phyloP scores from a whole-genome alignment of 2,888 invertebrate species.

The Orchesellides sinensis region DNA sequence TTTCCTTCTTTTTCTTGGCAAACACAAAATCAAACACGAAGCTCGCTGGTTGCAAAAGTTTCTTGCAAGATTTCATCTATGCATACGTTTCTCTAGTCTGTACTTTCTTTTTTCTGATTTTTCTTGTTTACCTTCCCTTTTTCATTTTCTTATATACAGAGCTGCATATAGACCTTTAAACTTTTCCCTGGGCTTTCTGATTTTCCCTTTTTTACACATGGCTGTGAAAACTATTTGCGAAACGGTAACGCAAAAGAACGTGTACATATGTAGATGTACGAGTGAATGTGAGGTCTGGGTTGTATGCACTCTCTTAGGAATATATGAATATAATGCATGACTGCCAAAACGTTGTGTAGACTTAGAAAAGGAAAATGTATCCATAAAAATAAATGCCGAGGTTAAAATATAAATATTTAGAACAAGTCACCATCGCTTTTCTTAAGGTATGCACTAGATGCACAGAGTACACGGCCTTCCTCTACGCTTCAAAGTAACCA shows the following conservation, averaged over 20 bases:
- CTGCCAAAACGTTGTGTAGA: conserved; percentile 20
- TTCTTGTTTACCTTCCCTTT: conserved; percentile 5
- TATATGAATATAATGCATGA: conserved; percentile 9
- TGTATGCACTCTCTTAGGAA: background rate
- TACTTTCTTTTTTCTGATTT: background rate
- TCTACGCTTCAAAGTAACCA: background rate
- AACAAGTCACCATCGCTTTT: conserved; percentile 18
- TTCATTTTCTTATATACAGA: background rate
- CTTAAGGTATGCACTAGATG: background rate
- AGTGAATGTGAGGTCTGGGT: background rate
- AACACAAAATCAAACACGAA: conserved; percentile 25
- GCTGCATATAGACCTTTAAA: conserved; percentile 45
- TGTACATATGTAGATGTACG: background rate
- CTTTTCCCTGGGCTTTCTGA: conserved; percentile 35
- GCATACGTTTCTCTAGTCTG: conserved; percentile 10
- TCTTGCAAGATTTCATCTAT: conserved; percentile 42
- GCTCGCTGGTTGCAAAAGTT: conserved; percentile 39
- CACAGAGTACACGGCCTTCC: conserved; percentile 10
- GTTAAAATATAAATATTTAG: conserved; percentile 21
- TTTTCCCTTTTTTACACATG: conserved; percentile 43
- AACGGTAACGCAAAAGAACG: no score
- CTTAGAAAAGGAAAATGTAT: background rate
- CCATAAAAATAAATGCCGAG: background rate
- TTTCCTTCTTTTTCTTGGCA: background rate
- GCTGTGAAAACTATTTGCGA: conserved; percentile 23